Percentiles rank a stretch among this genome's conserved stretches.
These are phyloP conservation scores for Carduelis carduelis DNA, from an alignment of 2,797 vertebrate genomes.

Conservation along the genomic window DNA sequence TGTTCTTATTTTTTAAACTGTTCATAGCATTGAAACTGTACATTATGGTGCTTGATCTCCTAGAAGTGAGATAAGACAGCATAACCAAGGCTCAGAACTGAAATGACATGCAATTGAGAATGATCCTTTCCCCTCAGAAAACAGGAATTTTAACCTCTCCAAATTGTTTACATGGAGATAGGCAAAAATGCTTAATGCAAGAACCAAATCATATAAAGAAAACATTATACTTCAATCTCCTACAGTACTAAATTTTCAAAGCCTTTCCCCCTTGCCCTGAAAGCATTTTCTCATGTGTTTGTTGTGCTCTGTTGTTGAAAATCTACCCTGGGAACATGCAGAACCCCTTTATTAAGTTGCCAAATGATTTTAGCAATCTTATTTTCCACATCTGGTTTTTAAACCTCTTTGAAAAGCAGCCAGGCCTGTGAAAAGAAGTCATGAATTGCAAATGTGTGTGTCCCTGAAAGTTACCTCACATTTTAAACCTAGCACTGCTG, in stretches of 20 bases:
- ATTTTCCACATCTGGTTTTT: slow-evolving; percentile 61
- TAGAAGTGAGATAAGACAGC: not conserved
- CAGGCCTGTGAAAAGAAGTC: slow-evolving; percentile 31
- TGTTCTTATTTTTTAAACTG: not conserved
- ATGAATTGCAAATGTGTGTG: slow-evolving; percentile 36
- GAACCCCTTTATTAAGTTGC: slow-evolving; percentile 52
- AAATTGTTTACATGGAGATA: not conserved
- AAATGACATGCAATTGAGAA: not conserved
- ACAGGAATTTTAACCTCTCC: not conserved
- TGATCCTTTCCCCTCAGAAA: not conserved
- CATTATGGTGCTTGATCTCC: not conserved
- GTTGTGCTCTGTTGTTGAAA: slow-evolving; percentile 24
- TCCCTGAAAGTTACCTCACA: not conserved
- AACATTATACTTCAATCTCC: not conserved
- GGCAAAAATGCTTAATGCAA: not conserved
- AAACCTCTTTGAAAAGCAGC: slow-evolving; percentile 50
- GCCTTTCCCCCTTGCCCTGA: not conserved
- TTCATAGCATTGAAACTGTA: not conserved
- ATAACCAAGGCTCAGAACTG: not conserved
- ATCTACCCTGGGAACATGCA: slow-evolving; percentile 18
- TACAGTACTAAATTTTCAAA: not conserved
- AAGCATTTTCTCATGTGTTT: slow-evolving; percentile 33
- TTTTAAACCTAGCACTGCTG: slow-evolving; percentile 29
- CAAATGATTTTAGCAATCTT: slow-evolving; percentile 47
- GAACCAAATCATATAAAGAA: not conserved